These are phyloP conservation scores for Adelosebastes latens DNA, from an alignment of 2,797 vertebrate genomes.

Conservation along the genomic window DNA sequence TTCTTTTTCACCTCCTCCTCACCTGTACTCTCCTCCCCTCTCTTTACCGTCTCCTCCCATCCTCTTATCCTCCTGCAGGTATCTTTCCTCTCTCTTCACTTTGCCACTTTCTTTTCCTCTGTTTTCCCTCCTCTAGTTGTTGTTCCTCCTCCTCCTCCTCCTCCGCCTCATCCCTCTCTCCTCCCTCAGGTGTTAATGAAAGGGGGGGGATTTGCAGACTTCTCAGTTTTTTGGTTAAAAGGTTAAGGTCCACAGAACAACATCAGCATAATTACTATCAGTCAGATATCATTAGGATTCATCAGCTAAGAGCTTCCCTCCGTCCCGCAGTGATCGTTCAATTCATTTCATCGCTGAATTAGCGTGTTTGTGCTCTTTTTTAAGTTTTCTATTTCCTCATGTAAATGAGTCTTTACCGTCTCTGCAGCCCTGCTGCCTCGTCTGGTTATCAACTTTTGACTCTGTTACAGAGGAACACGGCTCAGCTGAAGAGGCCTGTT, in stretches of 20 bases:
- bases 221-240: slow-evolving; percentile 75
- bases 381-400: slow-evolving; percentile 75
- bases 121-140: not conserved
- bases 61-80: not conserved
- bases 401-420: slow-evolving; percentile 48
- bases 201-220: slow-evolving; percentile 76
- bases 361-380: slow-evolving; percentile 63
- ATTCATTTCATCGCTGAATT: slow-evolving; percentile 83
- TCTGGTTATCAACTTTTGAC: slow-evolving; percentile 17
- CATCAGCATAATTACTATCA: slow-evolving; percentile 84
- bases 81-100: not conserved
- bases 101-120: not conserved
- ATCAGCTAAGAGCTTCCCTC: slow-evolving; percentile 73
- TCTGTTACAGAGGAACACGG: not conserved
- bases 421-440: slow-evolving; percentile 12
- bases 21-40: not conserved
- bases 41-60: not conserved
- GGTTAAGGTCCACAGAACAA: slow-evolving; percentile 85
- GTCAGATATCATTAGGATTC: slow-evolving; percentile 85
- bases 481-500: slow-evolving; percentile 4
- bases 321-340: slow-evolving; percentile 73
- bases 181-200: slow-evolving; percentile 76
- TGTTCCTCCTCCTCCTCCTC: not conserved
- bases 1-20: not conserved
- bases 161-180: not conserved